Evolutionary conservation across 2,888 invertebrate genomes (phyloP), one percentile per base, ranked within the genome.

Genomic region (Pollenia griseotomentosa): DNA sequence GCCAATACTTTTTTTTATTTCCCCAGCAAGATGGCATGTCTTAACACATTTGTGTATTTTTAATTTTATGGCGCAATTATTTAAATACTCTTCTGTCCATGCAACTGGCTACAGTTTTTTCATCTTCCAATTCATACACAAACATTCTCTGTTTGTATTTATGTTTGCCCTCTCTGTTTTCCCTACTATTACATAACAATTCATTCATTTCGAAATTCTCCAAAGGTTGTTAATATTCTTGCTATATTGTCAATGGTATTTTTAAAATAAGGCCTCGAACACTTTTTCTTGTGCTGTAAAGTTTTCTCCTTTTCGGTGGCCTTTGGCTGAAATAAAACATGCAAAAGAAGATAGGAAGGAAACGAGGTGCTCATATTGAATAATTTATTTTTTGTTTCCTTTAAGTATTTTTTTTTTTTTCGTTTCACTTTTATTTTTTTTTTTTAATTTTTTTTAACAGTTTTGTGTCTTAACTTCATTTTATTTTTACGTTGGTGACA

Each of bases 161-260:
- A 61, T 53, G 4, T 59, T 11, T 57, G 16, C 59, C 66, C 42
- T 33, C 16, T 46, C 51, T 65, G 8, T 48, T 19, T 79, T 48
- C 16, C 5, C 6, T 40, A 51, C 14, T 65, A 42, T 7, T 7
- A 75, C 11, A 61, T 16, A 48, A 55, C 53, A 55, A 65, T 57
- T 65, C 65, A 23, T 59, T 83, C 59, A 74, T 55, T 83, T 51
- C 55, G 42, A 80, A 79, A 83, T 71, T 71, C 83, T 59, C 53
- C 51, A 80, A 80, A 83, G 83, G 74, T 71, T 83, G 65, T 85
- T 80, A 73, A 78, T 68, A 68, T 68, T 71, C 44, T 46, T 55
- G 68, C 59, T 68, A 65, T 71, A 86, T 83, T 86, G 83, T 80
- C 86, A 80, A 83, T 75, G 83, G 80, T 48, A 80, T 80, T 42